Base-by-base conservation (phyloP, 2,888 invertebrate genomes). In the Erpobdella octoculata region DNA sequence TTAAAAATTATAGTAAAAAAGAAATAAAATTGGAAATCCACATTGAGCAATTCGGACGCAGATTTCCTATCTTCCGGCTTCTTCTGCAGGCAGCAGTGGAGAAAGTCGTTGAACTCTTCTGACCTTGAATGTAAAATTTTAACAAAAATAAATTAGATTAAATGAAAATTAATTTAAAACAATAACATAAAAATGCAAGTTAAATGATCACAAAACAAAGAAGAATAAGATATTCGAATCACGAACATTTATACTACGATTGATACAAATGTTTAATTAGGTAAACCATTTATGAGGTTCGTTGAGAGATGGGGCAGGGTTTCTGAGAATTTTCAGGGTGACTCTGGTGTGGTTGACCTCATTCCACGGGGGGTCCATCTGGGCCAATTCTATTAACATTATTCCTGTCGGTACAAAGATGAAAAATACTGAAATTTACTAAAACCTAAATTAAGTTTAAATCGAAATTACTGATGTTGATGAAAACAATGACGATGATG, bases 381-480 rank as follows among this genome's bases (percentile, higher is more conserved):
- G 66, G 8, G 71, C 71, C 33, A 71, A 58, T 36, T 71, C 71
- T 12, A 71, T 71, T 9, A 67, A 21, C 37, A 67, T 41, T 31
- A 71, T 71, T 4, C 71, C 71, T 71, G 46, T 9, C 33, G n/a
- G n/a, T n/a, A n/a, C n/a, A n/a, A 64, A 28, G 37, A n/a, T 21
- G 2, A 62, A 33, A 46, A 15, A 15, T 15, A n/a, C n/a, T n/a
- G n/a, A 12, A 64, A 36, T 9, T 41, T 41, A 41, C 18, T 41
- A 41, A 41, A 41, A 12, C 9, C 18, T n/a, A n/a, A n/a, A n/a
- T n/a, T n/a, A n/a, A n/a, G n/a, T 41, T 41, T 12, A 41, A 41
- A 41, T 9, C 41, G 9, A 12, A 6, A 36, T 9, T 65, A 36
- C 8, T 28, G 25, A 31, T 9, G 9, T 62, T 6, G n/a, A 9